Conservation (phyloP, 2,888 invertebrate species). For the Folsomia candida region DNA sequence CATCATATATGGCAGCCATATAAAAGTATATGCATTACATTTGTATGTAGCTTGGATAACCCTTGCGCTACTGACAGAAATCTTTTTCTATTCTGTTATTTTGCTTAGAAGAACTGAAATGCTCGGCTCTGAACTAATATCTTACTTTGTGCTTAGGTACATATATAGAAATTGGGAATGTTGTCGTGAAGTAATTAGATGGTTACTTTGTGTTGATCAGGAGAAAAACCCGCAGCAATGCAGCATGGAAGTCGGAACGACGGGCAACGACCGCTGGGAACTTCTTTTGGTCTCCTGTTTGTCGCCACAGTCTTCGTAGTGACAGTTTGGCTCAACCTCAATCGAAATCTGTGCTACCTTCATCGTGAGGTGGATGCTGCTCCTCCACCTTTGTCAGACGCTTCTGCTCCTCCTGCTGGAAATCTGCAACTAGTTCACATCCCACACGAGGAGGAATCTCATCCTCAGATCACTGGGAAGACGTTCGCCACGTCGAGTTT, state of each 20-base stretch:
- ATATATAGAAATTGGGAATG: neutral
- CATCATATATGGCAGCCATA: too few species aligned
- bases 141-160: too few species aligned
- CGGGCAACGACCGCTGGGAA: constrained; percentile 26
- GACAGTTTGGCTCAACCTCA: constrained; percentile 45
- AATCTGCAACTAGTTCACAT: constrained; percentile 11
- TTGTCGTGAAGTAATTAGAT: neutral
- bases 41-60: too few species aligned
- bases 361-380: neutral
- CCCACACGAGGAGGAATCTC: neutral
- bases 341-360: constrained; percentile 20
- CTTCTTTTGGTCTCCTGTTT: constrained; percentile 41
- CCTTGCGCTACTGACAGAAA: too few species aligned
- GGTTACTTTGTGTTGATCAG: constrained; percentile 44
- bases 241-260: constrained; percentile 51
- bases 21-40: too few species aligned
- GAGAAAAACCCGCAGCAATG: constrained; percentile 52
- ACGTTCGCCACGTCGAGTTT: neutral
- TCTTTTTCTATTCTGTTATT: too few species aligned
- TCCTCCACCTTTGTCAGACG: neutral
- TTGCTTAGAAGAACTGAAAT: too few species aligned
- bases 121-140: too few species aligned
- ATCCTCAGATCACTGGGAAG: neutral
- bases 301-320: constrained; percentile 42
- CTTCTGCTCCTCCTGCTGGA: neutral